phyloP scores from a whole-genome alignment of 2,113 vertebrate genomes.

The Sigmodon hispidus region DNA sequence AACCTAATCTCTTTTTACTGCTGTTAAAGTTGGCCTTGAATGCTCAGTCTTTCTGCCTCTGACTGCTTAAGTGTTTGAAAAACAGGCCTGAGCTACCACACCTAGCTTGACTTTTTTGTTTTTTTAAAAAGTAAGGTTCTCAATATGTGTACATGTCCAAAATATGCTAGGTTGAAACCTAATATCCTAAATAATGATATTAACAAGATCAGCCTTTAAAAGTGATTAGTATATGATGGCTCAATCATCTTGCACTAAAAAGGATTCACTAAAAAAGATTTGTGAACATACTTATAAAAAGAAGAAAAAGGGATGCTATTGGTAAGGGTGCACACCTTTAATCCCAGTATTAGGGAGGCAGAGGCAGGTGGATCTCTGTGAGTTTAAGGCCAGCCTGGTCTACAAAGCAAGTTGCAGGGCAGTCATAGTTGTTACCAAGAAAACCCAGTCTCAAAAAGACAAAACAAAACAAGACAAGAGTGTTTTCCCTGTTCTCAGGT shows the following conservation, averaged over 20 bases:
- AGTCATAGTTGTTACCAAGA: background rate
- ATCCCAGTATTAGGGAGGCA: background rate
- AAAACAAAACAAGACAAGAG: background rate
- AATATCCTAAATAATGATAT: background rate
- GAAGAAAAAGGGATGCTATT: background rate
- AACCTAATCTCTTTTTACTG: background rate
- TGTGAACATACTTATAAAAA: background rate
- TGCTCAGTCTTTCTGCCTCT: background rate
- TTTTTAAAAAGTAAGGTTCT: background rate
- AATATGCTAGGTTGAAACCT: background rate
- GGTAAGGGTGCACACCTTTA: background rate
- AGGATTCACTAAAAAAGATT: background rate
- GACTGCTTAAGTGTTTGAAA: background rate
- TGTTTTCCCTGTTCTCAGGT: background rate
- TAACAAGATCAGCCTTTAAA: background rate
- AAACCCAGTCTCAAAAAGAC: background rate
- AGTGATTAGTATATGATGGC: background rate
- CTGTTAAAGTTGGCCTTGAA: background rate
- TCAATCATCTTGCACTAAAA: background rate
- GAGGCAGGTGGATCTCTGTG: background rate
- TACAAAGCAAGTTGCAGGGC: background rate
- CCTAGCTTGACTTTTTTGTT: background rate
- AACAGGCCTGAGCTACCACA: background rate
- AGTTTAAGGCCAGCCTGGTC: background rate
- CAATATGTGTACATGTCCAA: background rate